Conservation (phyloP, 2,113 vertebrate genomes). For the Pseudolaguvia tuberculata region DNA sequence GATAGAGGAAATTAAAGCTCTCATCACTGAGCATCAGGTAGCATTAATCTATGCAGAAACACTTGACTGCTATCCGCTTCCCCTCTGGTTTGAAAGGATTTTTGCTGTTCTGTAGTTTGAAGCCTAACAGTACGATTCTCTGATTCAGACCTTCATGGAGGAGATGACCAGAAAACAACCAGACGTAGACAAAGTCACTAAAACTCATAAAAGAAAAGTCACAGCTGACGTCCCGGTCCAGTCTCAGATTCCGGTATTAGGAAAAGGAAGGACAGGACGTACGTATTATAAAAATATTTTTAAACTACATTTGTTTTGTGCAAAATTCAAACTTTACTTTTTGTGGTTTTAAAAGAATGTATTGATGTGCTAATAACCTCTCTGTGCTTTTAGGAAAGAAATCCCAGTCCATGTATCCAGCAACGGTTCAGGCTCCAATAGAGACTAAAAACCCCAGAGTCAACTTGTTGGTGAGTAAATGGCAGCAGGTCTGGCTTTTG, state of each 20-base stretch:
- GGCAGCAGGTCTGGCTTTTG: conserved; percentile 99
- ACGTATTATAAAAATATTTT: conserved; percentile 60
- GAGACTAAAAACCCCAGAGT: conserved; percentile 94
- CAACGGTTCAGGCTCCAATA: conserved; percentile 80
- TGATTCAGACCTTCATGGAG: conserved; percentile 88
- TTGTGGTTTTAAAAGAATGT: neutral
- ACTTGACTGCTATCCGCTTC: neutral
- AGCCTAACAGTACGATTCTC: conserved; percentile 1
- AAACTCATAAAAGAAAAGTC: conserved; percentile 91
- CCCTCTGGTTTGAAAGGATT: neutral
- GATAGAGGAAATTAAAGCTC: conserved; percentile 87
- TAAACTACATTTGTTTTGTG: neutral
- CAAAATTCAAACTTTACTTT: neutral
- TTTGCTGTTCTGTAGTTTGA: neutral
- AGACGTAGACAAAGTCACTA: conserved; percentile 97
- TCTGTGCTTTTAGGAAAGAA: conserved; percentile 77
- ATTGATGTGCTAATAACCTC: neutral
- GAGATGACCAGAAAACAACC: conserved; percentile 99
- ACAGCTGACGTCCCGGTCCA: conserved; percentile 70
- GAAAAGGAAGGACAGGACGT: conserved; percentile 86
- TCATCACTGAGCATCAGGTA: conserved; percentile 96
- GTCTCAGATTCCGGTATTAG: conserved; percentile 91
- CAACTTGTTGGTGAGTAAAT: conserved; percentile 93
- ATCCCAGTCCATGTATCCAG: conserved; percentile 81
- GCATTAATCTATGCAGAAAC: neutral